phyloP scores from a whole-genome alignment of 2,797 vertebrate genomes.

The Falco berigora region DNA sequence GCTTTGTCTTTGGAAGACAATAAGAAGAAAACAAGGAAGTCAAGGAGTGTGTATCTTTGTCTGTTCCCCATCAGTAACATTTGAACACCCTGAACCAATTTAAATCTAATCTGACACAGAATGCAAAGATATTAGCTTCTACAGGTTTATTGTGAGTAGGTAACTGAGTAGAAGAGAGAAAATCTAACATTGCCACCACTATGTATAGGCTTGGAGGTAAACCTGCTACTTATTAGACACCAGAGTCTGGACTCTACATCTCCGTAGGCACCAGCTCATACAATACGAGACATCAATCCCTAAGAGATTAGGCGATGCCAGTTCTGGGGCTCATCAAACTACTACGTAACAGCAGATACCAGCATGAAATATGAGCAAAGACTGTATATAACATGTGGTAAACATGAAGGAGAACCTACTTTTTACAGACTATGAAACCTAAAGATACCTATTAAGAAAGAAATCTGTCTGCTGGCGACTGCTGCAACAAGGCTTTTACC shows the following conservation, averaged over 20 bases:
- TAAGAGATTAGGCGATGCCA: fast-evolving
- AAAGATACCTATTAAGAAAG: not conserved
- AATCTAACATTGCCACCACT: not conserved
- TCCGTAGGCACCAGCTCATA: not conserved
- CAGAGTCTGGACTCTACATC: not conserved
- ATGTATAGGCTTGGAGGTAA: not conserved
- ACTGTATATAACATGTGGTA: not conserved
- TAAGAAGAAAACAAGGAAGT: not conserved
- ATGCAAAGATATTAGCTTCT: not conserved
- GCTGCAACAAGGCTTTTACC: too few relatives aligned
- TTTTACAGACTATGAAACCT: not conserved
- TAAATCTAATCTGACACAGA: not conserved
- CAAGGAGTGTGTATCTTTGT: not conserved
- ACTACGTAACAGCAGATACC: not conserved
- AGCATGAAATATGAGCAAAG: not conserved
- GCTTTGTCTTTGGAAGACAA: not conserved
- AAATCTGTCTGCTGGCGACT: not conserved
- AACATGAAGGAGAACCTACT: not conserved
- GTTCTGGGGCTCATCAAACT: not conserved
- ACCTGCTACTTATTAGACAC: not conserved
- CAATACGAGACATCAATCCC: not conserved
- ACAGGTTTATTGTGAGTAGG: not conserved
- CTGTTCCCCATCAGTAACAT: not conserved
- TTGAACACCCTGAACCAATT: not conserved
- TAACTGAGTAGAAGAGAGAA: not conserved